Base-by-base conservation (phyloP, 2,888 invertebrate species). In the Ectobius pallidus region DNA sequence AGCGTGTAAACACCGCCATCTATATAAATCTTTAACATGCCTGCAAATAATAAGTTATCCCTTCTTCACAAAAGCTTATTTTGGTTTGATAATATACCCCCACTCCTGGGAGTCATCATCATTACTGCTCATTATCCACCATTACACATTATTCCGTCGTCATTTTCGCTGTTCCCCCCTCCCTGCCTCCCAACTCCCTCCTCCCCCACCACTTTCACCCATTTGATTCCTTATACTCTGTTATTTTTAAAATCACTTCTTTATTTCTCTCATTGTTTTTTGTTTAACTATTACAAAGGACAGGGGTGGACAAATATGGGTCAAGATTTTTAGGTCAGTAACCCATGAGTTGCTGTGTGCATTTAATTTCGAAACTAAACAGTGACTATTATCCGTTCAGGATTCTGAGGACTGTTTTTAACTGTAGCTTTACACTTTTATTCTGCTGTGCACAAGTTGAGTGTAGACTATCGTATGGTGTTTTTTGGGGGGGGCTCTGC, bases 101-200 rank as follows among this genome's bases (percentile, higher is more conserved):
- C 58, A 42, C 34, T 27, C 27, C 46, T 39, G 16, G 11, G 3
- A 27, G 65, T 65, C 32, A 65, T 46, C 65, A 46, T 39, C 65
- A 65, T 65, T 46, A 46, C 46, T 27, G 22, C 65, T 65, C 65
- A 65, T 65, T 65, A 65, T 65, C 46, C 22, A 22, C 65, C 65
- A 65, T 65, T 65, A 65, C 30, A 44, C 18, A 65, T 65, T 65
- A 65, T 65, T 65, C 65, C 65, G 44, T 42, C 25, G 65, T 65
- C 25, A 65, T 65, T 65, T 46, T 65, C 65, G 65, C 65, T 44
- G 46, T 65, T 27, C 14, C 4, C 25, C 30, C 18, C 20, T n/a
- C 4, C 22, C 62, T 20, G 6, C 22, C 22, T 14, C 63, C 18
- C n/a, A n/a, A 7, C 1, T 32, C 22, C 1, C 16, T 39, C 20